Evolutionary conservation across 2,113 vertebrate species (phyloP).

Genomic region (Amblyornis subalaris): DNA sequence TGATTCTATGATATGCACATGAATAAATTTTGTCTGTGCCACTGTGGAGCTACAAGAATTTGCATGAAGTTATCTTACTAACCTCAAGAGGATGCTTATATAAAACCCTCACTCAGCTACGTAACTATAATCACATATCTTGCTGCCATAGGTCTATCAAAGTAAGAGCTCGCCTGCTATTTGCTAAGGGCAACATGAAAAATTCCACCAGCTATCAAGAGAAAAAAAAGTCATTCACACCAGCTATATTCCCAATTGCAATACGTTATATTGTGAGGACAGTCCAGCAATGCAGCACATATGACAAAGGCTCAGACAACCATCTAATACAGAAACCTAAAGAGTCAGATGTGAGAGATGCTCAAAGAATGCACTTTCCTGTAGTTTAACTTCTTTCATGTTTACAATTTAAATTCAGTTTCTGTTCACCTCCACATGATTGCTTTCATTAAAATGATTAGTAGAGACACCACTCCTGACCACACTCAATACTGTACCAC

Average conservation of each 20-base stretch:
- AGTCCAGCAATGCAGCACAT: neutral
- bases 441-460: slow-evolving; percentile 39
- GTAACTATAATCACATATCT: neutral
- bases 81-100: neutral
- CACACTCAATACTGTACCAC: neutral
- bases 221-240: neutral
- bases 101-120: neutral
- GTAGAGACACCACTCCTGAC: slow-evolving; percentile 8
- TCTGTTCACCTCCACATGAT: slow-evolving; percentile 3
- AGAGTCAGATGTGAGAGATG: neutral
- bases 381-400: neutral
- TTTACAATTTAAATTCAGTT: slow-evolving; percentile 30
- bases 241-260: neutral
- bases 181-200: neutral
- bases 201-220: neutral
- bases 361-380: neutral
- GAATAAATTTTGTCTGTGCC: neutral
- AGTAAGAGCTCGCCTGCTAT: neutral
- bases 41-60: neutral
- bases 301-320: neutral
- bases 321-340: neutral
- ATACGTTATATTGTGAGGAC: neutral
- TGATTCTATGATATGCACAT: neutral
- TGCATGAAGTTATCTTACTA: neutral
- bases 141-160: neutral